Conservation (phyloP, 2,888 invertebrate genomes). For the Yponomeuta sedellus region DNA sequence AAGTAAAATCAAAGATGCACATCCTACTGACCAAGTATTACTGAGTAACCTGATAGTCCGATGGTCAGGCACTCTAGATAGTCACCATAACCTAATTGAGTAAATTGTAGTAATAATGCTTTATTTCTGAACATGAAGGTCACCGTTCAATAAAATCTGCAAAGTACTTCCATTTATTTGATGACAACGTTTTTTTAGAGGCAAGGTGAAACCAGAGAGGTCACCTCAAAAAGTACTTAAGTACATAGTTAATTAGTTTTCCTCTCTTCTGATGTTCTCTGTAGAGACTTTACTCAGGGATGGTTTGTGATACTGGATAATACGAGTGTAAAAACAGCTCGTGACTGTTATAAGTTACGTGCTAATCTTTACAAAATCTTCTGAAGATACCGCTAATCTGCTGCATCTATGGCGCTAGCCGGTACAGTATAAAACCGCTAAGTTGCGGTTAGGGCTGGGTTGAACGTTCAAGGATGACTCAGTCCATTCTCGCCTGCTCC, state of each 20-base stretch:
- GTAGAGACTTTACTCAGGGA: not conserved
- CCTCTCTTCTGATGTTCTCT: not conserved
- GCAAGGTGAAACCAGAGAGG: not conserved
- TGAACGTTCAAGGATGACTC: not conserved
- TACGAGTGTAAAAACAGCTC: not conserved
- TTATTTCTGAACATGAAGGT: not conserved
- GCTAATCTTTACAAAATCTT: not conserved
- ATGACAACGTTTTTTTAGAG: not conserved
- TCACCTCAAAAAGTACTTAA: not conserved
- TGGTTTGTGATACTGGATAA: no score
- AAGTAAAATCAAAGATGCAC: no score
- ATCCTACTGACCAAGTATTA: no score
- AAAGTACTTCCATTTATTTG: not conserved
- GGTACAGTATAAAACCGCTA: slow-evolving; percentile 2
- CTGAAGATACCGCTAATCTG: slow-evolving; percentile 5
- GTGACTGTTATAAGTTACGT: not conserved
- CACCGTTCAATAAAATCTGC: not conserved
- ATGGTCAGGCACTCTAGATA: no score
- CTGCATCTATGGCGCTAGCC: slow-evolving; percentile 25
- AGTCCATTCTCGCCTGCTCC: slow-evolving; percentile 22
- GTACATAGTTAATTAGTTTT: not conserved
- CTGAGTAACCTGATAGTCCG: no score
- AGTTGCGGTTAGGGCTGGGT: slow-evolving; percentile 22
- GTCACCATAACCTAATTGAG: not conserved
- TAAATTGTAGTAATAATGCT: not conserved